A percentile compares a stretch with the other conserved stretches of the same genome.
Evolutionary conservation across 2,113 vertebrate species (phyloP).

Genomic region (Cynocephalus volans): DNA sequence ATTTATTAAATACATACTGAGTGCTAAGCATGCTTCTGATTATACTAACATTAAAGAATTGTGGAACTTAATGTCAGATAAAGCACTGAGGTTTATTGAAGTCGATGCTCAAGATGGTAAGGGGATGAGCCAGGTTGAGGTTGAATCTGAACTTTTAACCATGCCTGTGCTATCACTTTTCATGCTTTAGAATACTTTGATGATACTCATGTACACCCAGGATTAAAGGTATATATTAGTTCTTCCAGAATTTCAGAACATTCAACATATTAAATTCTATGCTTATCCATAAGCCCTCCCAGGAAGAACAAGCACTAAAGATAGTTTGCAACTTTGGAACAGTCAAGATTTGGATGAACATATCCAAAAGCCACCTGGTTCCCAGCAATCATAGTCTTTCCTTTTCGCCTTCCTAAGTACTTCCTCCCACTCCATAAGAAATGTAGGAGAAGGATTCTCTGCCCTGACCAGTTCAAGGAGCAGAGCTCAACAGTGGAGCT

Average conservation of each 20-base stretch:
- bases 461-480: background rate
- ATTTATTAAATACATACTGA: background rate
- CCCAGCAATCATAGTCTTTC: background rate
- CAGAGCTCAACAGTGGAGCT: background rate
- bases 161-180: background rate
- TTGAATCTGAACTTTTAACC: background rate
- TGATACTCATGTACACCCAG: background rate
- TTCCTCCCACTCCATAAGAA: background rate
- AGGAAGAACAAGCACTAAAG: background rate
- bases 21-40: background rate
- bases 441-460: background rate
- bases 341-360: background rate
- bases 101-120: background rate
- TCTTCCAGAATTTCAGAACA: slow-evolving; percentile 22
- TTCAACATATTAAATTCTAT: background rate
- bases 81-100: background rate
- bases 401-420: background rate
- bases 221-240: background rate
- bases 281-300: background rate
- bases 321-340: background rate
- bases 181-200: background rate
- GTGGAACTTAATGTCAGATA: background rate
- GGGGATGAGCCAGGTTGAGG: background rate
- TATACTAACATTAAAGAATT: background rate
- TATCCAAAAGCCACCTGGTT: background rate